Base-by-base conservation (phyloP, 2,113 vertebrate genomes). In the Gadus macrocephalus region DNA sequence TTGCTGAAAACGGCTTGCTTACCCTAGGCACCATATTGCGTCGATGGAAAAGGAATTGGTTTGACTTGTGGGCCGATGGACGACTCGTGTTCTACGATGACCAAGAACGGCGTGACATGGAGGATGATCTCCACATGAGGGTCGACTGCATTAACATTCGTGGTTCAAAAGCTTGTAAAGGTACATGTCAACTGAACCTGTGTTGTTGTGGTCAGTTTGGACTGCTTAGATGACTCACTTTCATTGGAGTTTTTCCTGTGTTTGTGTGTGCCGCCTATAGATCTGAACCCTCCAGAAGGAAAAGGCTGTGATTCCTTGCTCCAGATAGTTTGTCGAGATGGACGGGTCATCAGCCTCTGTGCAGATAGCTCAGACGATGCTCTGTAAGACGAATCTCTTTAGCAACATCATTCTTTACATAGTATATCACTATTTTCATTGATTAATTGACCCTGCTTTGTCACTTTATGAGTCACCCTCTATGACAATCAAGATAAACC, bases 1-100 rank as follows among this genome's bases (percentile, higher is more conserved):
- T 55, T 55, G 5, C 16, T 55, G 16, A 55, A 55, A 14, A 55
- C 16, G 2, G 53, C 12, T 15, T 15, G 53, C 53, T 35, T 35
- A 4, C 31, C 55, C 9, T 69, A 89, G 96, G 96, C 78, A 97
- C 95, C 68, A 98, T 98, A 85, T 83, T 98, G 82, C 95, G 95
- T 25, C 92, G 96, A 0, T 98, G 96, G 96, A 98, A 98, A 83
- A 96, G 88, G 88, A 98, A 98, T 84, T 98, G 95, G 96, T 98
- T 98, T 89, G 96, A 98, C 77, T 78, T 98, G 62, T 98, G 94
- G 95, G 93, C 94, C 27, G 93, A 97, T 35, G 95, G 96, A 15
- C 92, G 93, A 22, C 87, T 98, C 8, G 90, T 97, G 73, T 98
- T 96, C 88, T 98, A 96, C 2, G 95, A 94, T 38, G 93, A 98